A percentile compares a stretch with the other conserved stretches of the same genome.
Conservation (phyloP, 64 coral and sea anemone genomes). For the Platygyra sinensis region DNA sequence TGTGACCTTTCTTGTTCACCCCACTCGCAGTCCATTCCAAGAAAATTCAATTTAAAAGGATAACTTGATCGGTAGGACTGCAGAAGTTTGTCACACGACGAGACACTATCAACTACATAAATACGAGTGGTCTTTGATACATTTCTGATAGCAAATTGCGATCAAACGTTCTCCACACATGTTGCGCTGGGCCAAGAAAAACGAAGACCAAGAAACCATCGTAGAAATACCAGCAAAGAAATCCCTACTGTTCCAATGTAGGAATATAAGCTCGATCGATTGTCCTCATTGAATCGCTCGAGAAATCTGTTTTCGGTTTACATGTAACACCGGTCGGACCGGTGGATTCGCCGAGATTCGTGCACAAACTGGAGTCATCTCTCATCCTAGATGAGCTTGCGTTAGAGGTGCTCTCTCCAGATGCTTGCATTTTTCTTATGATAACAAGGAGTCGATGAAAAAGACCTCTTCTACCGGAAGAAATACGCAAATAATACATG, state of each 20-base stretch:
- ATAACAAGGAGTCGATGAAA: neutral
- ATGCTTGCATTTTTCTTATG: neutral
- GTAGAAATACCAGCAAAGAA: slow-evolving; percentile 14
- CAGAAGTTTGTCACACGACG: slow-evolving; percentile 53
- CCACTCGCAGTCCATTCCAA: slow-evolving; percentile 96
- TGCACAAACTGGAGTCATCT: neutral
- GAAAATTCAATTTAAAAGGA: slow-evolving; percentile 60
- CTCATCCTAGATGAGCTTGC: neutral
- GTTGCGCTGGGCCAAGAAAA: neutral
- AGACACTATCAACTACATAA: slow-evolving; percentile 26
- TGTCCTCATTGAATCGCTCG: neutral
- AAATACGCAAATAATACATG: neutral
- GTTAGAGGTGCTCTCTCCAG: neutral
- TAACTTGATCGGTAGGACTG: slow-evolving; percentile 48
- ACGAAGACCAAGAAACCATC: slow-evolving; percentile 16
- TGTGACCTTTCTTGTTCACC: slow-evolving; percentile 65
- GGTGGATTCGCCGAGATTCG: neutral
- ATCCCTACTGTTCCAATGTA: neutral
- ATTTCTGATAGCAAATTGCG: neutral
- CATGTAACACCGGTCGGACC: too few relatives aligned
- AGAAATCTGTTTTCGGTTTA: too few relatives aligned
- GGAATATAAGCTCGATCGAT: neutral
- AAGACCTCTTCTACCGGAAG: neutral
- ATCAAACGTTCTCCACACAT: neutral
- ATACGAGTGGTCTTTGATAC: slow-evolving; percentile 25